Conservation (phyloP, 2,888 invertebrate species). For the Lochmaea capreae region DNA sequence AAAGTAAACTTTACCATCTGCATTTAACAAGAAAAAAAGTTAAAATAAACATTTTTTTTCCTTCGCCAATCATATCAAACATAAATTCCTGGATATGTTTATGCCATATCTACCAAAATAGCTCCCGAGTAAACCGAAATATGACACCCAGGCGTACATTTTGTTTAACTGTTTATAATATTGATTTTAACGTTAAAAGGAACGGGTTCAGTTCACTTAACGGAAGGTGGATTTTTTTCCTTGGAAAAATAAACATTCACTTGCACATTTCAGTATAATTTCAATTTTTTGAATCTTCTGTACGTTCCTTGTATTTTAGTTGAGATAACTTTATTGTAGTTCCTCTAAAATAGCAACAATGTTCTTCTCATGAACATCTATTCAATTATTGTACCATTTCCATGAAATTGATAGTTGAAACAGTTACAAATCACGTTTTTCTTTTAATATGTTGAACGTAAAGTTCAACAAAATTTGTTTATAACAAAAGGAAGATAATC, state of each 20-base stretch:
- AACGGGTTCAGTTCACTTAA: not conserved
- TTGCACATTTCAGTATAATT: too few relatives aligned
- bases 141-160: conserved; percentile 18
- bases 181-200: not conserved
- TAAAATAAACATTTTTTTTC: not conserved
- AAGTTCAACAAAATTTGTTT: not conserved
- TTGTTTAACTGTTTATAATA: conserved; percentile 22
- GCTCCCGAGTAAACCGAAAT: conserved; percentile 23
- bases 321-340: too few relatives aligned
- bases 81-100: conserved; percentile 24
- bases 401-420: conserved; percentile 28
- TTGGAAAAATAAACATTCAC: too few relatives aligned
- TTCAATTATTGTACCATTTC: not conserved
- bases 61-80: conserved; percentile 4
- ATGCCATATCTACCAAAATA: conserved; percentile 32
- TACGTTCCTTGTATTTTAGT: too few relatives aligned
- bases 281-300: too few relatives aligned
- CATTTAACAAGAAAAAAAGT: not conserved
- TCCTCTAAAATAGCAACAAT: too few relatives aligned
- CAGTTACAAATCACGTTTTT: conserved; percentile 13
- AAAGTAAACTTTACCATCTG: conserved; percentile 3
- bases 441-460: conserved; percentile 3
- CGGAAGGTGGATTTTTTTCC: not conserved
- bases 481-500: too few relatives aligned
- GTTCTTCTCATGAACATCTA: too few relatives aligned